phyloP scores from a whole-genome alignment of 2,113 vertebrate genomes.

The Carollia perspicillata region DNA sequence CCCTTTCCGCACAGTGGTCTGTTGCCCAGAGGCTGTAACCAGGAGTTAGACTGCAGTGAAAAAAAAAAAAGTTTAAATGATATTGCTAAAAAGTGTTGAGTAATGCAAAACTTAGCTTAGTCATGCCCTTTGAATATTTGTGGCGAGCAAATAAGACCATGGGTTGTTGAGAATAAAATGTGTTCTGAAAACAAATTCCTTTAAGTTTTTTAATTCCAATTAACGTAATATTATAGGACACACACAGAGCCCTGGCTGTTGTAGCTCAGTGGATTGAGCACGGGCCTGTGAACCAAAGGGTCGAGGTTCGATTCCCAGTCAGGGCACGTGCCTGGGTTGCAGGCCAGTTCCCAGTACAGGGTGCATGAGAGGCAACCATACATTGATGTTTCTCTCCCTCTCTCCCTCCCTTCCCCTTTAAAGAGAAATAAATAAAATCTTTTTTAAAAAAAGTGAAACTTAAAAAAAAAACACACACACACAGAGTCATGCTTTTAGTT shows the following conservation, averaged over 20 bases:
- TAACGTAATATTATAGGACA: not conserved
- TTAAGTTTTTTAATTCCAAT: conserved; percentile 48
- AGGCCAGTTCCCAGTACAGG: no score
- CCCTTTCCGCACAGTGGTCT: conserved; percentile 13
- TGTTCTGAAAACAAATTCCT: conserved; percentile 21
- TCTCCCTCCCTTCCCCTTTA: no score
- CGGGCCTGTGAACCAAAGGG: no score
- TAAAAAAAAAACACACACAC: no score
- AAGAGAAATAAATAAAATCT: no score
- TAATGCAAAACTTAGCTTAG: conserved; percentile 3
- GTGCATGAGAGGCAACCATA: no score
- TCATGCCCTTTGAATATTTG: conserved; percentile 39
- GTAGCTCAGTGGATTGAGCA: no score
- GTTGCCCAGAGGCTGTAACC: conserved; percentile 47
- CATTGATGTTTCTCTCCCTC: no score
- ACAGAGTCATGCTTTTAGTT: not conserved
- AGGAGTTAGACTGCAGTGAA: conserved; percentile 1
- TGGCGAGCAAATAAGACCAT: conserved; percentile 31
- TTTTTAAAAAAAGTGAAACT: no score
- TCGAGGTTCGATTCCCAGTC: no score
- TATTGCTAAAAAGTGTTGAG: not conserved
- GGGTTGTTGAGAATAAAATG: conserved; percentile 40
- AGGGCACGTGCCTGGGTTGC: no score
- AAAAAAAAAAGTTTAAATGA: not conserved
- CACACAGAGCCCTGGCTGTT: no score